Evolutionary conservation across 35 echinoderm and acorn worm species (phyloP).

Genomic region (Amphiura filiformis): DNA sequence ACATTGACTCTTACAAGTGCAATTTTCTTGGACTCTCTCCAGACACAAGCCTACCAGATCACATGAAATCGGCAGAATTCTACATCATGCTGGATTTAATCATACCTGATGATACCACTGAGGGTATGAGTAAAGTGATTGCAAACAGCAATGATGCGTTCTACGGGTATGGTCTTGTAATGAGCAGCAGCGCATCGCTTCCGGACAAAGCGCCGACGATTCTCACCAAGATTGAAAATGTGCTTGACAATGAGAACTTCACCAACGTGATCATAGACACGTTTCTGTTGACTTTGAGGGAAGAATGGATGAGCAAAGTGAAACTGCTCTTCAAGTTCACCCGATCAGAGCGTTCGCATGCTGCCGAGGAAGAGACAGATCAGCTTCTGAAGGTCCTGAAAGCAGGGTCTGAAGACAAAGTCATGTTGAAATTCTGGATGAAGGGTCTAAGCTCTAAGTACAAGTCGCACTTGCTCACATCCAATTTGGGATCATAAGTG

Average conservation of each 20-base stretch:
- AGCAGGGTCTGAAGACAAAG: constrained; percentile 71
- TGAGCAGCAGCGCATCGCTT: constrained; percentile 68
- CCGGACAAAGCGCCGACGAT: constrained; percentile 92
- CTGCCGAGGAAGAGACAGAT: constrained; percentile 69
- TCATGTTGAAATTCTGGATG: constrained; percentile 88
- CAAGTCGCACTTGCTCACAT: constrained; percentile 82
- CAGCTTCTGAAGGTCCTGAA: constrained; percentile 69
- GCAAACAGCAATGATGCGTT: constrained; percentile 52
- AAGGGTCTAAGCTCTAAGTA: constrained; percentile 88
- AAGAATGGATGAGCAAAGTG: constrained; percentile 99
- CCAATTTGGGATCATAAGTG: constrained; percentile 49
- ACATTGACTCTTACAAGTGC: constrained; percentile 84
- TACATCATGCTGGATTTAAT: constrained; percentile 87
- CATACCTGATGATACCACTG: constrained; percentile 43
- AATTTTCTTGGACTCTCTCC: constrained; percentile 85
- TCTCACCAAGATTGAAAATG: constrained; percentile 71
- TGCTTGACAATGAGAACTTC: constrained; percentile 70
- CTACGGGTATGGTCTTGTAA: constrained; percentile 73
- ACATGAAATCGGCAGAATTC: constrained; percentile 65
- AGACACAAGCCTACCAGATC: constrained; percentile 73
- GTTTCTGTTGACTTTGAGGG: constrained; percentile 71
- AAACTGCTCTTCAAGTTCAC: constrained; percentile 98
- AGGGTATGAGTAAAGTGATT: constrained; percentile 56
- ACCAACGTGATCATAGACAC: constrained; percentile 65
- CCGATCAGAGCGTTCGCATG: constrained; percentile 55